Evolutionary conservation across 1,140 invertebrate species (phyloP).

Genomic region (Aphis craccivora): DNA sequence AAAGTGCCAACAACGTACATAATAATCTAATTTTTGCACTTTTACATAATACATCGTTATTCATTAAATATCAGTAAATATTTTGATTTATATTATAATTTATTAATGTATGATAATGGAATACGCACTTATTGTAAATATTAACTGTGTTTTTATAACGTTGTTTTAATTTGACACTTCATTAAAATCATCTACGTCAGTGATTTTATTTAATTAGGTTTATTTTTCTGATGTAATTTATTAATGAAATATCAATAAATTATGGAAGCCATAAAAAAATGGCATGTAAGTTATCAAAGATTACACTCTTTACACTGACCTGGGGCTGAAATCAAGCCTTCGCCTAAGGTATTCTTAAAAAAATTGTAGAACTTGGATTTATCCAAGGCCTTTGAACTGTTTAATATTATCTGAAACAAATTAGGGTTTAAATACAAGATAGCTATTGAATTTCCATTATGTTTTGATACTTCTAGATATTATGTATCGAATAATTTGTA

Average conservation of each 20-base stretch:
- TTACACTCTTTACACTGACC: slow-evolving; percentile 48
- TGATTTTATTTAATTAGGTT: background rate
- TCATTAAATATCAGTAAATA: background rate
- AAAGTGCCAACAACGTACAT: too few species aligned
- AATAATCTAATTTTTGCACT: background rate
- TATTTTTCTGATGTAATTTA: background rate
- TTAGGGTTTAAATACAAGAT: background rate
- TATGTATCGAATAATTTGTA: background rate
- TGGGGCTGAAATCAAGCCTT: slow-evolving; percentile 61
- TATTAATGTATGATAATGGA: too few species aligned
- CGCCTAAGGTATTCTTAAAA: slow-evolving; percentile 60
- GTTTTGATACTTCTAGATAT: too few species aligned
- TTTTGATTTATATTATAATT: background rate
- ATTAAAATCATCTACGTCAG: background rate
- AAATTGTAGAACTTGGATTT: slow-evolving; percentile 61
- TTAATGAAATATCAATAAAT: background rate
- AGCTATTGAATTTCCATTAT: background rate
- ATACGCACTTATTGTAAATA: background rate
- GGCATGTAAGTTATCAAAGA: background rate
- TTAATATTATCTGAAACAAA: slow-evolving; percentile 60
- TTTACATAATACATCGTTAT: background rate
- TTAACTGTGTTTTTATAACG: background rate
- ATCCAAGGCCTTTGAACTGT: slow-evolving; percentile 60
- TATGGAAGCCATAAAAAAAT: background rate
- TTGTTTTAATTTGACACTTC: background rate